phyloP scores from a whole-genome alignment of 2,888 invertebrate species.

The Caenorhabditis afra region DNA sequence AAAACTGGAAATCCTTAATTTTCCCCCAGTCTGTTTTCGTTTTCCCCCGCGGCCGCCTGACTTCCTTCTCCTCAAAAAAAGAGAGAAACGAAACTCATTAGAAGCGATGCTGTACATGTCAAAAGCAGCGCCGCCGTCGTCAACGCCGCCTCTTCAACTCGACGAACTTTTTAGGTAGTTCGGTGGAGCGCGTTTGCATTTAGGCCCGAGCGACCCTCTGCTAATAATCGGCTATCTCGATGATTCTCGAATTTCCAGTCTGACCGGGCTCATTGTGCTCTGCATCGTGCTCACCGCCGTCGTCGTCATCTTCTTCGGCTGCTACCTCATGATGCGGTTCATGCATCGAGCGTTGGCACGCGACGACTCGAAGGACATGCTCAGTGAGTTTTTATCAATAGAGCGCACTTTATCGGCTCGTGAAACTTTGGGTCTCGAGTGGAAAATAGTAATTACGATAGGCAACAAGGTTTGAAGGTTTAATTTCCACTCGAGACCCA shows the following conservation, averaged over 20 bases:
- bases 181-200: background rate
- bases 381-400: conserved; percentile 48
- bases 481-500: too few relatives aligned
- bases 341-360: conserved; percentile 65
- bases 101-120: conserved; percentile 54
- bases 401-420: too few relatives aligned
- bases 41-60: too few relatives aligned
- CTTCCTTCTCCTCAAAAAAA: too few relatives aligned
- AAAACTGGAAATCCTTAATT: too few relatives aligned
- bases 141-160: conserved; percentile 22
- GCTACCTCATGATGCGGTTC: conserved; percentile 69
- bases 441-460: too few relatives aligned
- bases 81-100: background rate
- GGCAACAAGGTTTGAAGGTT: too few relatives aligned
- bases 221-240: too few relatives aligned
- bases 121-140: conserved; percentile 38
- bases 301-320: conserved; percentile 65
- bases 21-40: too few relatives aligned
- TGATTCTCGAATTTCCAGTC: too few relatives aligned
- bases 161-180: conserved; percentile 47
- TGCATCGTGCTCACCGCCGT: conserved; percentile 64
- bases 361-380: conserved; percentile 62
- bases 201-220: too few relatives aligned
- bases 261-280: conserved; percentile 66
- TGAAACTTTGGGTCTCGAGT: too few relatives aligned